Base-by-base conservation (phyloP, 2,113 vertebrate species). In the Trinectes maculatus region DNA sequence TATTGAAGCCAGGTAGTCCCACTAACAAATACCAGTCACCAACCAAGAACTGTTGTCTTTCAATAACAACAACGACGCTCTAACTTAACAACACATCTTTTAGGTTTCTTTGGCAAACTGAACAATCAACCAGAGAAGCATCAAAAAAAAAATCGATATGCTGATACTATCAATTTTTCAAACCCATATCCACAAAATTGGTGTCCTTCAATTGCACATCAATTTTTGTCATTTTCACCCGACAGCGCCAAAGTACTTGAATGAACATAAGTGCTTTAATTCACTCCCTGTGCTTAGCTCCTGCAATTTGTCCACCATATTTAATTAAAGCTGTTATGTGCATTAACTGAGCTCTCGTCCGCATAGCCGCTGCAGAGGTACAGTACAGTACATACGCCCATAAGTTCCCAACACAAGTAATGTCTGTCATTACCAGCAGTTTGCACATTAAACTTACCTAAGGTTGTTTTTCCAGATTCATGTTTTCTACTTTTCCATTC, bases 261-360 rank as follows among this genome's bases (percentile, higher is more conserved):
- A 24, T 12, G 7, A 39, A 22, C 8, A 26, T 46, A 4, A 16
- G 7, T 68, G 44, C 62, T 33, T 42, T 21, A 40, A 15, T 36
- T 29, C 48, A 51, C 42, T 26, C 21, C 5, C 26, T 11, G 3
- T 40, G 40, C 15, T 22, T 56, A 29, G 15, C 39, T 39, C 46
- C 51, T 44, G 18, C 4, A 13, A 25, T 54, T 69, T 43, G 16
- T 13, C 25, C 31, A 37, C 16, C 19, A 18, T 12, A 8, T 39
- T 33, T 57, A 53, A 58, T 53, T 39, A 19, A 8, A 5, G 48
- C 13, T 16, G 52, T 80, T 71, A 61, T 57, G 22, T 59, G 22
- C 10, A 29, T 24, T 62, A 22, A 3, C 39, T 58, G n/a, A 37
- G 65, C 15, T 42, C 33, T 42, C 44, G 18, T 53, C 60, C 37